These are phyloP conservation scores for Eupithecia subfuscata DNA, from an alignment of 2,888 invertebrate species.

Conservation along the genomic window DNA sequence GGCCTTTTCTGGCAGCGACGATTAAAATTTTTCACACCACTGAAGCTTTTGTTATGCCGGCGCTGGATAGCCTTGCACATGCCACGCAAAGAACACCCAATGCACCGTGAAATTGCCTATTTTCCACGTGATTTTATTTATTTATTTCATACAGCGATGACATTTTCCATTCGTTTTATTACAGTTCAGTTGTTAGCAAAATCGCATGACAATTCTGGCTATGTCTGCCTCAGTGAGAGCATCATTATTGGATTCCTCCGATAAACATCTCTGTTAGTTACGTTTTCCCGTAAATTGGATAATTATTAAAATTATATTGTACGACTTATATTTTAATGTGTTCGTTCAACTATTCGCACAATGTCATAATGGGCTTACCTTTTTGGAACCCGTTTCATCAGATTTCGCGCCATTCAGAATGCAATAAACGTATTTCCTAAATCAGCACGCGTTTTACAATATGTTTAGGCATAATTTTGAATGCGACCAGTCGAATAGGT, in stretches of 20 bases:
- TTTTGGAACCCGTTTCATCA: not conserved
- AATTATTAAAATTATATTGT: too few relatives aligned
- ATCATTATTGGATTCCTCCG: not conserved
- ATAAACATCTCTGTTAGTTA: not conserved
- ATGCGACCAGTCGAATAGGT: constrained; percentile 53
- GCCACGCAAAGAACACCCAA: constrained; percentile 77
- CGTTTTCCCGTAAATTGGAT: not conserved
- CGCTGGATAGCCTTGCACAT: constrained; percentile 61
- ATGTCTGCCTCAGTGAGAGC: not conserved
- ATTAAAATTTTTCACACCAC: constrained; percentile 71
- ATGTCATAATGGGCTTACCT: not conserved
- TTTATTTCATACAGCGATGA: constrained; percentile 81
- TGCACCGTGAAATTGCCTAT: constrained; percentile 84
- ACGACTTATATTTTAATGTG: not conserved
- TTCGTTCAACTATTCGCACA: not conserved
- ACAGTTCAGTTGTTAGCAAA: constrained; percentile 60
- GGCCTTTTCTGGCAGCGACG: constrained; percentile 44
- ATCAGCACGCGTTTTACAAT: constrained; percentile 44
- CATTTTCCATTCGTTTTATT: constrained; percentile 67
- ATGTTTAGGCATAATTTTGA: constrained; percentile 63
- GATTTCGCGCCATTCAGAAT: not conserved
- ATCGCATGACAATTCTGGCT: constrained; percentile 49
- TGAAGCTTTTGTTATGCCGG: constrained; percentile 71
- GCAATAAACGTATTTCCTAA: not conserved
- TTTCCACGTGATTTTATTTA: constrained; percentile 83